These are phyloP conservation scores for Tapera naevia DNA, from an alignment of 2,797 vertebrate species.

Conservation along the genomic window DNA sequence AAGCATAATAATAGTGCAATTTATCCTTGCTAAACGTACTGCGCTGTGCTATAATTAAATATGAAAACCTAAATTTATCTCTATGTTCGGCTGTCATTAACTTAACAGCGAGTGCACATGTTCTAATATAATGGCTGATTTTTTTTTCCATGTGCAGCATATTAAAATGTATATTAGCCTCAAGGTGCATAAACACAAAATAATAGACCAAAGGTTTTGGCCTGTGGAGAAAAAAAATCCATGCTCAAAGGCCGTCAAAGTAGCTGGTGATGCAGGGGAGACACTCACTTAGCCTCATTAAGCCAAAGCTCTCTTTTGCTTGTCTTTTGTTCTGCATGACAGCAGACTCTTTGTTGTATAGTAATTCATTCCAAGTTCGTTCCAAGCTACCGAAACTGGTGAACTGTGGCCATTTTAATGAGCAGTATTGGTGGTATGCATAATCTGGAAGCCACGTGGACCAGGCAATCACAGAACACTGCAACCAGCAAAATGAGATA, in stretches of 20 bases:
- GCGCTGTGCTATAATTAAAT: slow-evolving; percentile 94
- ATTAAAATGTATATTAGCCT: slow-evolving; percentile 93
- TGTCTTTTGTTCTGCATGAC: slow-evolving; percentile 89
- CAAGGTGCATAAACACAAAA: slow-evolving; percentile 90
- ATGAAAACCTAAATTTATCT: slow-evolving; percentile 96
- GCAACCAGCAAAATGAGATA: slow-evolving; percentile 89
- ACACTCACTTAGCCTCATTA: slow-evolving; percentile 94
- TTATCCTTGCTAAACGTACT: slow-evolving; percentile 89
- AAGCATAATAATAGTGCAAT: slow-evolving; percentile 92
- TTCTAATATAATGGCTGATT: slow-evolving; percentile 88
- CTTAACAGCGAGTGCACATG: slow-evolving; percentile 90
- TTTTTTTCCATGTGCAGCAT: slow-evolving; percentile 83
- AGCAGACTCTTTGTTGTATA: slow-evolving; percentile 92
- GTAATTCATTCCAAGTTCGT: slow-evolving; percentile 89
- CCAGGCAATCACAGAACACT: slow-evolving; percentile 85
- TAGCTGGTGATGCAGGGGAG: slow-evolving; percentile 82
- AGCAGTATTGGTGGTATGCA: slow-evolving; percentile 87
- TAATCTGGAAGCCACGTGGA: slow-evolving; percentile 85
- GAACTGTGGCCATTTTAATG: slow-evolving; percentile 94
- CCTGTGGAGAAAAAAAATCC: slow-evolving; percentile 81
- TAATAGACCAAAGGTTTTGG: slow-evolving; percentile 85
- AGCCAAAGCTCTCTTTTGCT: slow-evolving; percentile 86
- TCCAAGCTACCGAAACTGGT: slow-evolving; percentile 85
- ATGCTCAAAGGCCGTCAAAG: slow-evolving; percentile 81
- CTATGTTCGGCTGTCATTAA: slow-evolving; percentile 91